phyloP scores from a whole-genome alignment of 2,888 invertebrate species.

The Siphonodentalium dalli region DNA sequence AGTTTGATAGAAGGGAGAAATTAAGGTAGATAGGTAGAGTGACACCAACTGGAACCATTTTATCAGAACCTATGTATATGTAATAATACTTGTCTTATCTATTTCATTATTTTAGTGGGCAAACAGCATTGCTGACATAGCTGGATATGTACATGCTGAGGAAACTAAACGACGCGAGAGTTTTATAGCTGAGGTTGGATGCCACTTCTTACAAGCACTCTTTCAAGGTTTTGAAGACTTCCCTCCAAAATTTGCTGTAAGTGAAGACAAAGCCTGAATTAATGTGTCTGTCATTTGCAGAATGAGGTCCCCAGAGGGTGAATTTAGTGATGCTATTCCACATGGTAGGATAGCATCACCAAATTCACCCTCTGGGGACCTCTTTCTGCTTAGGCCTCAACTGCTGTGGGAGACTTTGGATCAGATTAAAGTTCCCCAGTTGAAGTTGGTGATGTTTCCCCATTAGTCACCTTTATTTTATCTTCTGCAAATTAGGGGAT shows the following conservation, averaged over 20 bases:
- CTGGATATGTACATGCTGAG: slow-evolving; percentile 81
- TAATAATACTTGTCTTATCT: not conserved
- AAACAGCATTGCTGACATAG: slow-evolving; percentile 78
- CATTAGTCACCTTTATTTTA: no score
- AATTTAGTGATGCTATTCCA: not conserved
- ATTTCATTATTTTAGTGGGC: slow-evolving; percentile 75
- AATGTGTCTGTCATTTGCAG: not conserved
- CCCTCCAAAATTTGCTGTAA: slow-evolving; percentile 79
- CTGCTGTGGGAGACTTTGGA: no score
- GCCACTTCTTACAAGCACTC: slow-evolving; percentile 77
- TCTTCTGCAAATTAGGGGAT: no score
- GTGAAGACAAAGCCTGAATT: slow-evolving; percentile 20
- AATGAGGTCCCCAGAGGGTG: not conserved
- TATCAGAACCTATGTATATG: not conserved
- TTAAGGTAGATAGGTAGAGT: no score
- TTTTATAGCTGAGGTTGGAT: slow-evolving; percentile 68
- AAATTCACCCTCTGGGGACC: no score
- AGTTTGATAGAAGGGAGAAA: no score
- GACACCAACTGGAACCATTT: no score
- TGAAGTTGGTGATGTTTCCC: no score
- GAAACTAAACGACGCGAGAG: slow-evolving; percentile 81
- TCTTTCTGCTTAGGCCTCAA: no score
- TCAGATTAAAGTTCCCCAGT: no score
- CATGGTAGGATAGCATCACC: no score
- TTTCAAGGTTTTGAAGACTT: slow-evolving; percentile 91